Evolutionary conservation across 2,888 invertebrate species (phyloP).

Genomic region (Eilema caniola): DNA sequence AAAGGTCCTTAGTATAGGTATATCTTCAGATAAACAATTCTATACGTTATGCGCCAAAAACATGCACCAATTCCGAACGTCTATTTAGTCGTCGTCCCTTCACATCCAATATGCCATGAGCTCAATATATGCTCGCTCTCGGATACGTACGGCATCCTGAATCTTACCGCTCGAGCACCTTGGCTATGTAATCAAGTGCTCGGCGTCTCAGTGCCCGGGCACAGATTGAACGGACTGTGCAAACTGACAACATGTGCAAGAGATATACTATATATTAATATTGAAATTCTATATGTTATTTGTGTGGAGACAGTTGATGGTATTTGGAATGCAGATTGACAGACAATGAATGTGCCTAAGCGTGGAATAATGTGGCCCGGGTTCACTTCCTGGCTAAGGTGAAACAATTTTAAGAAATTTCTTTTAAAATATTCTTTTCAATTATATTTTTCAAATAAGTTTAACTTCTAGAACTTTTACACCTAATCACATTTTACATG

Average conservation of each 20-base stretch:
- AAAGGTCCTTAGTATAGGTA: not conserved
- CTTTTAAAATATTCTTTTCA: not conserved
- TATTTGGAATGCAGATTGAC: not conserved
- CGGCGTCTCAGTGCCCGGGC: not conserved
- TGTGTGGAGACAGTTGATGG: no score
- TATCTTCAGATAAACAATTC: not conserved
- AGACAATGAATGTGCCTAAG: no score
- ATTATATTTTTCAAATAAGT: no score
- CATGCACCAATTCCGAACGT: not conserved
- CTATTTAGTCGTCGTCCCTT: not conserved
- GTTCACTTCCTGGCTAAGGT: no score
- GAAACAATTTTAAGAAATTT: no score
- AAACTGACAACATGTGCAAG: not conserved
- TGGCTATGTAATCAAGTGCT: conserved; percentile 7
- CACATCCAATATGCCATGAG: not conserved
- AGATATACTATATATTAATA: not conserved
- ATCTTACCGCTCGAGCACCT: not conserved
- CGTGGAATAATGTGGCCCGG: no score
- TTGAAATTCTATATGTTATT: no score
- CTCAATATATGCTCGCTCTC: not conserved
- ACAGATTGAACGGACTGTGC: not conserved
- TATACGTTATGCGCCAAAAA: not conserved
- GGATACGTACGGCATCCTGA: not conserved
- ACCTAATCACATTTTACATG: no score
- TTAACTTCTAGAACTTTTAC: no score